Evolutionary conservation across 1,140 invertebrate genomes (phyloP).

Genomic region (Carcinoscorpius rotundicauda): DNA sequence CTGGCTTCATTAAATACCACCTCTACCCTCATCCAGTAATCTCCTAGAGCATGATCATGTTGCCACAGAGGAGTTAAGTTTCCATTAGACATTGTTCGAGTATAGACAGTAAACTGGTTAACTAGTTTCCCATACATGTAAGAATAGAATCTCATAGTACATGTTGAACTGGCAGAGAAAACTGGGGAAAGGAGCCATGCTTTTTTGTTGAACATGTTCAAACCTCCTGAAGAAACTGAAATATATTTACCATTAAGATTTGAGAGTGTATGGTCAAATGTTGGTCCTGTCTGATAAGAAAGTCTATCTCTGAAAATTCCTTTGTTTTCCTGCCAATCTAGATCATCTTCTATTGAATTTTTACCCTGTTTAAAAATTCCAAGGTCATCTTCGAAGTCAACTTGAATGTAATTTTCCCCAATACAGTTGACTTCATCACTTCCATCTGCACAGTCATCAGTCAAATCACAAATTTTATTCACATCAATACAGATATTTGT

Average conservation of each 20-base stretch:
- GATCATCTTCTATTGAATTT: background rate
- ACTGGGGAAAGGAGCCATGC: constrained; percentile 19
- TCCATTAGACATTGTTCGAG: constrained; percentile 4
- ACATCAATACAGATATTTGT: constrained; percentile 15
- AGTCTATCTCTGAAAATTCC: constrained; percentile 3
- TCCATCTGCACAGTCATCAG: constrained; percentile 33
- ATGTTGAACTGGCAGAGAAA: constrained; percentile 4
- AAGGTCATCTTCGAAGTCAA: constrained; percentile 14
- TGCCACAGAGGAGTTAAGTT: constrained; percentile 3
- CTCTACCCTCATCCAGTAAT: constrained; percentile 16
- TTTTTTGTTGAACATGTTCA: constrained; percentile 5
- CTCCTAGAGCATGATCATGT: constrained; percentile 5
- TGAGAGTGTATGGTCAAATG: constrained; percentile 20
- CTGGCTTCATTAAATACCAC: constrained; percentile 5
- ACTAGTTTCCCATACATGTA: constrained; percentile 31
- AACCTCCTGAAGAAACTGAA: background rate
- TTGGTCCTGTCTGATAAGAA: constrained; percentile 11
- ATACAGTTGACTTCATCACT: constrained; percentile 30
- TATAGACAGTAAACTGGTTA: constrained; percentile 27
- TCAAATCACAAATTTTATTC: constrained; percentile 29
- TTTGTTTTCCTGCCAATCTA: constrained; percentile 11
- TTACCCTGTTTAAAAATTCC: constrained; percentile 5
- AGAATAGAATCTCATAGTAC: constrained; percentile 29
- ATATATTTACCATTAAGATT: constrained; percentile 16
- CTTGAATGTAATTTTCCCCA: constrained; percentile 5